A percentile compares a stretch with the other conserved stretches of the same genome.
These are phyloP conservation scores for Hoplostethus atlanticus DNA, from an alignment of 2,797 vertebrate species.

Conservation along the genomic window DNA sequence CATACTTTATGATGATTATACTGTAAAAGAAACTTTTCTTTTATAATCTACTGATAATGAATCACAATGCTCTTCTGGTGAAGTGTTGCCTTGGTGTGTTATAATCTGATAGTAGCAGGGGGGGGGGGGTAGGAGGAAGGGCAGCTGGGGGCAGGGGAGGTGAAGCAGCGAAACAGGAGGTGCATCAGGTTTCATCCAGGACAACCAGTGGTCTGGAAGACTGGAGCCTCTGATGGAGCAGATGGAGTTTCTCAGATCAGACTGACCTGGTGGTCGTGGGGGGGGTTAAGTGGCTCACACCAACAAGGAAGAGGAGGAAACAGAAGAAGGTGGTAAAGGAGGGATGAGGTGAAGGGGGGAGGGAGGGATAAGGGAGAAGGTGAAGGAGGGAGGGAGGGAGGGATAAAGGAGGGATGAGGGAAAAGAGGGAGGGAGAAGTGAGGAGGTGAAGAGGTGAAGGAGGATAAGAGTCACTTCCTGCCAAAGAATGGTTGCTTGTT, in stretches of 20 bases:
- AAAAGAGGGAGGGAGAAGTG: slow-evolving; percentile 32
- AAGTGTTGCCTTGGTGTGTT: too few species aligned
- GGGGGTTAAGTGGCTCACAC: slow-evolving; percentile 37
- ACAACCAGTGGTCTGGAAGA: slow-evolving; percentile 52
- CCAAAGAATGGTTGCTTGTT: slow-evolving; percentile 50
- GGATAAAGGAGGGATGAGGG: neutral
- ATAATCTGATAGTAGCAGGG: too few species aligned
- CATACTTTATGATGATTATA: too few species aligned
- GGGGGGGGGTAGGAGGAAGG: too few species aligned
- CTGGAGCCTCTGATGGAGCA: slow-evolving; percentile 39
- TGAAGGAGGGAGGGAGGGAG: slow-evolving; percentile 37
- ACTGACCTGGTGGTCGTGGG: slow-evolving; percentile 53
- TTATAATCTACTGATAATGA: too few species aligned
- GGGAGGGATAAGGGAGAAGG: slow-evolving; percentile 15
- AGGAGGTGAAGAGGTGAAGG: slow-evolving; percentile 37
- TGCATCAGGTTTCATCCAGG: slow-evolving; percentile 41
- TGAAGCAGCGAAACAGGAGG: slow-evolving; percentile 8
- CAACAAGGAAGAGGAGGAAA: slow-evolving; percentile 11
- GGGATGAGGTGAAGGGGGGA: slow-evolving; percentile 20
- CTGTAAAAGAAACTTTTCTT: too few species aligned
- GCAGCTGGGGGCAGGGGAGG: neutral
- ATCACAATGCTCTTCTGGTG: too few species aligned
- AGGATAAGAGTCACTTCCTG: slow-evolving; percentile 30
- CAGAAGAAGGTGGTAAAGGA: slow-evolving; percentile 45
- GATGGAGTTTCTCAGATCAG: slow-evolving; percentile 61